Percentiles rank a stretch among this genome's conserved stretches.
These are phyloP conservation scores for Phrynosoma platyrhinos DNA, from an alignment of 2,113 vertebrate genomes.

Conservation along the genomic window DNA sequence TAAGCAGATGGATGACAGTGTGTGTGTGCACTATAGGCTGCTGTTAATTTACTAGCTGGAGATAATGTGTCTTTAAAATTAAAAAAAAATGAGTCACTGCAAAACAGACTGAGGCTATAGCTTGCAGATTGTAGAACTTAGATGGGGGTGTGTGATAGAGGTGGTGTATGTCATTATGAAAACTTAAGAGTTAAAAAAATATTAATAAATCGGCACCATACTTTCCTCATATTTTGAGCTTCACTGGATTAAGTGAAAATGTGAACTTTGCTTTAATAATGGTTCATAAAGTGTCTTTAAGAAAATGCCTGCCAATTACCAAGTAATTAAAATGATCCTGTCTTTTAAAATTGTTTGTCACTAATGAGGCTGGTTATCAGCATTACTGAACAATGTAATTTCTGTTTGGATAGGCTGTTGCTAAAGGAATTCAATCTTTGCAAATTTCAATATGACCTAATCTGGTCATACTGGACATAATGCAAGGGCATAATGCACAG, in stretches of 20 bases:
- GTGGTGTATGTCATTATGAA: conserved; percentile 57
- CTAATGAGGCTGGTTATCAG: not conserved
- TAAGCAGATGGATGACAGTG: conserved; percentile 78
- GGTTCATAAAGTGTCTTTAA: not conserved
- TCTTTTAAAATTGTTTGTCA: not conserved
- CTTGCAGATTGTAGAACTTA: conserved; percentile 56
- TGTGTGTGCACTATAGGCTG: conserved; percentile 67
- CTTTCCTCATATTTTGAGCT: conserved; percentile 53
- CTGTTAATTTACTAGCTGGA: conserved; percentile 79
- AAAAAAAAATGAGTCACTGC: conserved; percentile 75
- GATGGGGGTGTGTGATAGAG: conserved; percentile 35
- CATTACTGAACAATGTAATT: not conserved
- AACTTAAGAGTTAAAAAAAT: conserved; percentile 55
- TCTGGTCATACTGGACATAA: not conserved
- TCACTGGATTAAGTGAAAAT: conserved; percentile 14
- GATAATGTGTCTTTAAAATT: conserved; percentile 77
- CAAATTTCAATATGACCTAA: not conserved
- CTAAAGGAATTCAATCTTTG: not conserved
- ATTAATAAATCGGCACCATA: conserved; percentile 41
- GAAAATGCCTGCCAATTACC: not conserved
- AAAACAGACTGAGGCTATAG: conserved; percentile 66
- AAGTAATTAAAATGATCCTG: not conserved
- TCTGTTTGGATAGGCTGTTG: not conserved
- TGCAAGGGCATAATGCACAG: not conserved
- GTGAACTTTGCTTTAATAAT: conserved; percentile 8